Evolutionary conservation across 1,140 invertebrate genomes (phyloP), one percentile per base, ranked within the genome.

Genomic region (Papilio helenus): DNA sequence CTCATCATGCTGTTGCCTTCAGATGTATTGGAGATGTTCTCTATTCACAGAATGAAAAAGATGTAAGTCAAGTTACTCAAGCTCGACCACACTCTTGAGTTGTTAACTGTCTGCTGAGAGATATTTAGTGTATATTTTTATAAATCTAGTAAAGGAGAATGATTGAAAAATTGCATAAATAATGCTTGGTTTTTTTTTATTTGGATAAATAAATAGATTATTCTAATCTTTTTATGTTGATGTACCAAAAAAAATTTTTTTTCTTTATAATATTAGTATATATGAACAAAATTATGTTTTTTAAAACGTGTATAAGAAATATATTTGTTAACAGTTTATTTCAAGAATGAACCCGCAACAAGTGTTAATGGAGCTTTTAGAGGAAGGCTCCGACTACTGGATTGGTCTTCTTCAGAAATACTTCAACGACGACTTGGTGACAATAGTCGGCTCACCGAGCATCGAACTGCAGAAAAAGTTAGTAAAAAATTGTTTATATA

Each of bases 11-110:
- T 9, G 92, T 98, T 46, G 97, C 97, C 2, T 97, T 96, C 87
- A 96, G 96, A 83, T 95, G 97, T 44, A 97, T 99, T 87, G 97
- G 96, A 0, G 97, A 99, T 90, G 96, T 97, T 83, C 93, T 99
- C 23, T 98, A 98, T 93, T 97, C 98, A 12, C 95, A 96, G 68
- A 96, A 94, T 23, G 95, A 97, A 81, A 92, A 96, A 83, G 97
- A 98, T 93, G 97, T 98, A 93, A 96, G 96, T 95, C 84, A 0
- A 61, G 14, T 26, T 58, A 58, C 5, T 34, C 8, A 39, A 39
- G 34, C 4, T 5, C 5, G 3, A 8, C 34, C 34, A 1, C 34
- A 39, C 34, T 39, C 7, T n/a, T 8, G 34, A 39, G 34, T 39
- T 8, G 34, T 39, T 39, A 8, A 39, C 7, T 39, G 7, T 7